These are phyloP conservation scores for Quadroppia sp. DNA, from an alignment of 2,888 invertebrate genomes.

Conservation along the genomic window DNA sequence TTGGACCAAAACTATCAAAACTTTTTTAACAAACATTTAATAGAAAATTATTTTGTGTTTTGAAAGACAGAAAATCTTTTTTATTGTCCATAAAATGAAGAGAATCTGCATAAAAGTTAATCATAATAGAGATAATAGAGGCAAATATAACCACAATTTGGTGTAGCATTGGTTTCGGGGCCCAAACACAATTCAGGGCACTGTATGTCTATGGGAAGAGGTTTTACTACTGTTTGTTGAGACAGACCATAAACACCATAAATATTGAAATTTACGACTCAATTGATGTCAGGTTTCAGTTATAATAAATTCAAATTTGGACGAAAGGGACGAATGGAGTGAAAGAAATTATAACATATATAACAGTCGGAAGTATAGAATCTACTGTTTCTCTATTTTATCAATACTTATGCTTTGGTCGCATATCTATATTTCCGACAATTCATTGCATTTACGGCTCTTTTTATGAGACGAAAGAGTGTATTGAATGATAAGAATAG, in stretches of 20 bases:
- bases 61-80: slow-evolving; percentile 15
- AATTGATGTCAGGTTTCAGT: slow-evolving; percentile 29
- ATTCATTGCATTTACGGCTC: slow-evolving; percentile 10
- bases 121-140: slow-evolving; percentile 19
- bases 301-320: slow-evolving; percentile 31
- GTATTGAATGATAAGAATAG: slow-evolving; percentile 7
- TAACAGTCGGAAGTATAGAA: background rate
- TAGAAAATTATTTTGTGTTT: slow-evolving; percentile 15
- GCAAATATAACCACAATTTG: slow-evolving; percentile 20
- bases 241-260: slow-evolving; percentile 16
- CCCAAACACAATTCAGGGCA: background rate
- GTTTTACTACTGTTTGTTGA: slow-evolving; percentile 32
- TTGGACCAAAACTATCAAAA: background rate
- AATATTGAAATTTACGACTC: slow-evolving; percentile 29
- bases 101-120: slow-evolving; percentile 29
- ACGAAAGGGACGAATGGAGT: slow-evolving; percentile 13
- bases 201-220: background rate
- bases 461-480: slow-evolving; percentile 35
- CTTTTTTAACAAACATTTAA: slow-evolving; percentile 8
- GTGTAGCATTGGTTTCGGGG: background rate
- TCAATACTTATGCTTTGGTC: background rate
- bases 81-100: slow-evolving; percentile 30
- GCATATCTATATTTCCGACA: slow-evolving; percentile 13
- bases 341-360: slow-evolving; percentile 25
- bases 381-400: background rate